These are phyloP conservation scores for Cathartes aura DNA, from an alignment of 2,113 vertebrate genomes.

Conservation along the genomic window DNA sequence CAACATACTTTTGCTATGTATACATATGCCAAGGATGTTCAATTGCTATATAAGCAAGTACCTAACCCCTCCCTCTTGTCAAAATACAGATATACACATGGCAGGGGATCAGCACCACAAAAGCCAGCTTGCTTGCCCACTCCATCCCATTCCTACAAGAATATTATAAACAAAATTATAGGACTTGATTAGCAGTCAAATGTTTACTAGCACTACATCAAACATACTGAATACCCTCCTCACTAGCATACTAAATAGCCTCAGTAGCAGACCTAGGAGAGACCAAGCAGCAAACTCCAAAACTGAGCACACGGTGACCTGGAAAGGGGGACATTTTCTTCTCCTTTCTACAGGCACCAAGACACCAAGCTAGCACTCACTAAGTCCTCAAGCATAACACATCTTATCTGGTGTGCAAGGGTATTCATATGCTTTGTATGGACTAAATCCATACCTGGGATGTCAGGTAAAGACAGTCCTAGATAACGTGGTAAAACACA, in stretches of 20 bases:
- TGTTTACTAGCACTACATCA: background rate
- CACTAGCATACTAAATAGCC: too few relatives aligned
- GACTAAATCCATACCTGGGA: background rate
- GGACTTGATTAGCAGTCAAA: background rate
- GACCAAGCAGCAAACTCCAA: background rate
- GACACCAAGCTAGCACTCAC: background rate
- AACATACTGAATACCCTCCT: background rate
- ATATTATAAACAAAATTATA: background rate
- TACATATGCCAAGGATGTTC: background rate
- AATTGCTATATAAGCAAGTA: background rate
- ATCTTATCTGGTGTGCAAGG: background rate
- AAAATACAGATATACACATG: fast-evolving
- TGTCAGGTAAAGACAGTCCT: too few relatives aligned
- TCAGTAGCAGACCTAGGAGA: background rate
- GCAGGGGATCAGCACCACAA: background rate
- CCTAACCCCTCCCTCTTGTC: background rate
- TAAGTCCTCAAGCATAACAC: background rate
- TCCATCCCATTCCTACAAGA: background rate
- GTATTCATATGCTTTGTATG: fast-evolving
- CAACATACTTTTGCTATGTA: background rate
- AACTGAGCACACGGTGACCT: background rate
- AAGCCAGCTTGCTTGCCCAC: background rate
- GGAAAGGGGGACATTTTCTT: background rate
- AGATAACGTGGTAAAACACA: background rate
- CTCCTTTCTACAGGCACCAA: background rate